Conservation (phyloP, 2,797 vertebrate species). For the Sphenodon punctatus region DNA sequence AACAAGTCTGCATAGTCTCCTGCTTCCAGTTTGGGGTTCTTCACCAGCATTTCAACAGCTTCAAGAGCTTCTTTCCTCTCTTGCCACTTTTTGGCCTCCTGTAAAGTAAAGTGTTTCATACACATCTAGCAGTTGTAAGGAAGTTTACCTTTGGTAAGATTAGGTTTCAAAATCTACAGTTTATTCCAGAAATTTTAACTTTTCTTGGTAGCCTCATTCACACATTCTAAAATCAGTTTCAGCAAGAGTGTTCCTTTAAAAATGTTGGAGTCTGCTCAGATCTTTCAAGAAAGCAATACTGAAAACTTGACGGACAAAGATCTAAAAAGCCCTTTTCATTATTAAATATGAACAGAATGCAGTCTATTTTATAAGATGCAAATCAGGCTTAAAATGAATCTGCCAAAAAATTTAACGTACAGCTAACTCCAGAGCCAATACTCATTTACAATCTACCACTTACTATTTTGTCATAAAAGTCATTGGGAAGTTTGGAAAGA, state of each 20-base stretch:
- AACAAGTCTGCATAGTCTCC: constrained; percentile 96
- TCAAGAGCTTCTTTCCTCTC: constrained; percentile 97
- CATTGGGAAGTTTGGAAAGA: constrained; percentile 96
- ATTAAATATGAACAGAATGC: background rate
- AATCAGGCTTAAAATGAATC: background rate
- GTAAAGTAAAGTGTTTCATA: constrained; percentile 34
- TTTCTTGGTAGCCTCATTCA: background rate
- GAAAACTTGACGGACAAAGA: too few relatives aligned
- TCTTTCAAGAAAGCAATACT: too few relatives aligned
- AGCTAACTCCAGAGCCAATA: too few relatives aligned
- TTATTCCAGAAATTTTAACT: background rate
- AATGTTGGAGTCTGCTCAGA: background rate
- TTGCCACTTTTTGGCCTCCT: constrained; percentile 99
- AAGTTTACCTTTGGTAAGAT: too few relatives aligned
- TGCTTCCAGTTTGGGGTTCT: constrained; percentile 93
- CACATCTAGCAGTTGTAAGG: background rate
- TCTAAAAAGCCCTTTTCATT: too few relatives aligned
- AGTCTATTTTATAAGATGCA: background rate
- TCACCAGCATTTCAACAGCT: constrained; percentile 86
- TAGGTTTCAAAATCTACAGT: background rate
- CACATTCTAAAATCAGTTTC: background rate
- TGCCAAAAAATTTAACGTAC: too few relatives aligned
- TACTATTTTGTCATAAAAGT: constrained; percentile 98
- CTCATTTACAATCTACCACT: constrained; percentile 66
- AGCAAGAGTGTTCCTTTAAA: too few relatives aligned